Conservation (phyloP, 2,888 invertebrate species). For the Polydrusus cervinus region DNA sequence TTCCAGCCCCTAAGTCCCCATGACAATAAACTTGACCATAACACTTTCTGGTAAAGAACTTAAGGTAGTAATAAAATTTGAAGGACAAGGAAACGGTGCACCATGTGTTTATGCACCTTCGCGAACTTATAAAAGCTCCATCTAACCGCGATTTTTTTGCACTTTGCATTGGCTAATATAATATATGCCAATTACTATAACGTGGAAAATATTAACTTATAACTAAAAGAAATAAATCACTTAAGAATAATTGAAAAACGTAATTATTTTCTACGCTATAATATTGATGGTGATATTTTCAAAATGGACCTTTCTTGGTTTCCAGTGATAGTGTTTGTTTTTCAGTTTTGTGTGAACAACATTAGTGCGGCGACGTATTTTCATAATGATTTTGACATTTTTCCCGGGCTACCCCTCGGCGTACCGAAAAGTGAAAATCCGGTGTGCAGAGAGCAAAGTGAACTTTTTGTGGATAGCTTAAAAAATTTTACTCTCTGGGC, state of each 20-base stretch:
- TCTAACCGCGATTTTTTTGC: slow-evolving; percentile 52
- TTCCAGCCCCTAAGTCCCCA: too few relatives aligned
- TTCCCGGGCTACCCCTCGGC: slow-evolving; percentile 59
- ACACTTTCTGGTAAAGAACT: slow-evolving; percentile 30
- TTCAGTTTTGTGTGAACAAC: background rate
- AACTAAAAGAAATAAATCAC: background rate
- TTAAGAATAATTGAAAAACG: background rate
- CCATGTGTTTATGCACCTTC: slow-evolving; percentile 53
- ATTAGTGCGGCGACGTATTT: slow-evolving; percentile 43
- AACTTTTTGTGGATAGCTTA: slow-evolving; percentile 59
- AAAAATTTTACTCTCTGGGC: slow-evolving; percentile 61
- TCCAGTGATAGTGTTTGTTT: slow-evolving; percentile 3
- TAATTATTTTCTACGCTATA: background rate
- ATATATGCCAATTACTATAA: slow-evolving; percentile 2
- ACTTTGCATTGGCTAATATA: slow-evolving; percentile 21
- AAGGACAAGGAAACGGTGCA: slow-evolving; percentile 41
- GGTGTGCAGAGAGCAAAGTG: slow-evolving; percentile 60
- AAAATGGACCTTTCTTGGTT: slow-evolving; percentile 8
- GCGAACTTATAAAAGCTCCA: slow-evolving; percentile 60
- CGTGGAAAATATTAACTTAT: too few relatives aligned
- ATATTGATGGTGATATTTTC: background rate
- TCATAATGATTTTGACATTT: slow-evolving; percentile 56
- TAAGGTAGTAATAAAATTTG: slow-evolving; percentile 32
- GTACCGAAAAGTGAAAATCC: slow-evolving; percentile 59
- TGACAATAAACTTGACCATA: slow-evolving; percentile 38